Evolutionary conservation across 1,140 invertebrate genomes (phyloP).

Genomic region (Drosophila kikkawai): DNA sequence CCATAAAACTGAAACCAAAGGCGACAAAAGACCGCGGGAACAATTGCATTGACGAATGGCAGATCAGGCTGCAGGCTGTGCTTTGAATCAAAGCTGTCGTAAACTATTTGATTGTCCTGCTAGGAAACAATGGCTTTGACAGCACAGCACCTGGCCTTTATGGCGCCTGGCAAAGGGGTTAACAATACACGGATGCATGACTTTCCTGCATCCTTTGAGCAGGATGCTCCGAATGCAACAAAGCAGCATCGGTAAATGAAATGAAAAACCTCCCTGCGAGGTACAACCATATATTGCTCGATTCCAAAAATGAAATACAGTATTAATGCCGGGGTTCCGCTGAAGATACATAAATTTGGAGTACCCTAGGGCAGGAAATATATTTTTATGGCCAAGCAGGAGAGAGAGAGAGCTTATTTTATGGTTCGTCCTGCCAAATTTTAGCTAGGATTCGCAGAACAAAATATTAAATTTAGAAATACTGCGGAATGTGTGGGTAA

Average conservation of each 20-base stretch:
- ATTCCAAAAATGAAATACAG: conserved; percentile 51
- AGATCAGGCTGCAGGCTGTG: conserved; percentile 1
- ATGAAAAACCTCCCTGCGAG: conserved; percentile 14
- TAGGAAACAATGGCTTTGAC: conserved; percentile 20
- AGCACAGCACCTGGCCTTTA: conserved; percentile 27
- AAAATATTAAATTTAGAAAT: conserved; percentile 11
- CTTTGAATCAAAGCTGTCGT: conserved; percentile 16
- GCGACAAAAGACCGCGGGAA: not conserved
- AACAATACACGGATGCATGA: conserved; percentile 13
- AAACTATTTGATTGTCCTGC: conserved; percentile 12
- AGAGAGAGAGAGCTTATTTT: conserved; percentile 40
- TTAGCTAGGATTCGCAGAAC: not conserved
- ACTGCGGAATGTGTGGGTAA: not conserved
- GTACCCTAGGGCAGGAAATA: conserved; percentile 39
- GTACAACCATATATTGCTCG: conserved; percentile 14
- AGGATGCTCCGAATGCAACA: conserved; percentile 5
- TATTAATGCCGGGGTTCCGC: conserved; percentile 48
- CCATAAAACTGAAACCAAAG: not conserved
- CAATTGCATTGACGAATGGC: conserved; percentile 5
- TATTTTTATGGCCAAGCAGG: conserved; percentile 46
- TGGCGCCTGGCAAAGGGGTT: conserved; percentile 10
- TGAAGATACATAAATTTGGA: conserved; percentile 58
- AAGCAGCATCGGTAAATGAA: conserved; percentile 17
- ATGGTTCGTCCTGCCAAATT: conserved; percentile 31
- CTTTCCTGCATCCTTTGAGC: conserved; percentile 17